A percentile compares a stretch with the other conserved stretches of the same genome.
Conservation (phyloP, 2,888 invertebrate genomes). For the Deroplatys truncata region DNA sequence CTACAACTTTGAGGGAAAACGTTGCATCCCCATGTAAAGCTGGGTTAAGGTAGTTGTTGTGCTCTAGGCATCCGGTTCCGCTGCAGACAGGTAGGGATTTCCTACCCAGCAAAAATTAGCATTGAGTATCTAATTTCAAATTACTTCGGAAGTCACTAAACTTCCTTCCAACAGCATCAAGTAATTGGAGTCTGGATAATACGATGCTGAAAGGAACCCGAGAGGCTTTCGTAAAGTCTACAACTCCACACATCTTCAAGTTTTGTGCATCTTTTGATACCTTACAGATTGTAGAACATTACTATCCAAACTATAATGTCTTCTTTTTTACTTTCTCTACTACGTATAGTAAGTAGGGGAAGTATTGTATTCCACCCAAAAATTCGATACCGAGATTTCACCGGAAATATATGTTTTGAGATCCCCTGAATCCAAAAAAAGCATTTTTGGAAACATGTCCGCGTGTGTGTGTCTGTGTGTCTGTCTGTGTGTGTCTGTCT, state of each 20-base stretch:
- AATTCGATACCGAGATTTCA: too few species aligned
- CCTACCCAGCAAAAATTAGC: neutral
- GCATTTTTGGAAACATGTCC: too few species aligned
- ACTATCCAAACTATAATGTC: neutral
- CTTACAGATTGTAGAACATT: neutral
- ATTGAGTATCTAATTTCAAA: neutral
- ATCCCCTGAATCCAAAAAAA: too few species aligned
- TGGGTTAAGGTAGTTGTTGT: neutral
- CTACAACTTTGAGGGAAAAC: neutral
- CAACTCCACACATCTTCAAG: neutral
- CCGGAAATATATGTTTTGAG: too few species aligned
- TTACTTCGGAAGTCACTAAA: neutral
- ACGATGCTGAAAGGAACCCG: neutral
- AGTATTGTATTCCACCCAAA: too few species aligned
- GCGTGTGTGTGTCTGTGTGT: too few species aligned
- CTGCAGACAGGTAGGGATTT: neutral
- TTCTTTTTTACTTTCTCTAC: too few species aligned
- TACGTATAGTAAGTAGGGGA: too few species aligned
- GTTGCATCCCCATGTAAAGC: neutral
- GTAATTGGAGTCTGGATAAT: neutral
- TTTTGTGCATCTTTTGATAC: neutral
- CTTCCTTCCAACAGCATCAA: neutral
- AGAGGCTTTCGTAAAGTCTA: neutral
- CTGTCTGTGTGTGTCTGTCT: too few species aligned
- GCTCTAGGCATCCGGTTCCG: neutral